Conservation (phyloP, 2,888 invertebrate species). For the Hyposoter didymator region DNA sequence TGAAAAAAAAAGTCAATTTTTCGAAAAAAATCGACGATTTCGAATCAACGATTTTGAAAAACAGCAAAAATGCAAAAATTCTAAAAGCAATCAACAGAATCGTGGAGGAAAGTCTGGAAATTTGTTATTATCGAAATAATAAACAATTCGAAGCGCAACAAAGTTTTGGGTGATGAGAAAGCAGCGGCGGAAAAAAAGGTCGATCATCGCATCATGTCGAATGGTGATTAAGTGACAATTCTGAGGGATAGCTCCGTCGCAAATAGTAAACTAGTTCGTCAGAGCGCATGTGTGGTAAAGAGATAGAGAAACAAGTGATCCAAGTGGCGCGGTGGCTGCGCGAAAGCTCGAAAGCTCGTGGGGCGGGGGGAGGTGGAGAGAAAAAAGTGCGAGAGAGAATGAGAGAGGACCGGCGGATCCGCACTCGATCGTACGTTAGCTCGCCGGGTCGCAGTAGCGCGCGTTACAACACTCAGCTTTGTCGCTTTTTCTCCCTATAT, state of each 20-base stretch:
- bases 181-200: neutral
- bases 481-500: slow-evolving; percentile 5
- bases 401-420: slow-evolving; percentile 65
- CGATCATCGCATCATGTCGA: slow-evolving; percentile 27
- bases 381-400: slow-evolving; percentile 19
- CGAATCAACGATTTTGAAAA: neutral
- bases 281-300: slow-evolving; percentile 61
- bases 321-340: slow-evolving; percentile 60
- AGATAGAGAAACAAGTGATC: slow-evolving; percentile 24
- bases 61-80: neutral
- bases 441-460: slow-evolving; percentile 65
- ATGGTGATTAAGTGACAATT: slow-evolving; percentile 40
- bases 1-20: too few relatives aligned
- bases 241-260: slow-evolving; percentile 17
- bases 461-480: slow-evolving; percentile 60
- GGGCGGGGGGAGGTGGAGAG: slow-evolving; percentile 35
- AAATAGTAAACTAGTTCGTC: slow-evolving; percentile 28
- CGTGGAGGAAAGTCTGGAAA: neutral
- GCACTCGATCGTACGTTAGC: slow-evolving; percentile 70
- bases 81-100: neutral
- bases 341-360: slow-evolving; percentile 56
- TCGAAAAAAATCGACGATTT: neutral
- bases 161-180: neutral
- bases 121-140: neutral
- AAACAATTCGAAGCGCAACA: too few relatives aligned